Conservation (phyloP, 2,797 vertebrate genomes). For the Gymnothorax javanicus region DNA sequence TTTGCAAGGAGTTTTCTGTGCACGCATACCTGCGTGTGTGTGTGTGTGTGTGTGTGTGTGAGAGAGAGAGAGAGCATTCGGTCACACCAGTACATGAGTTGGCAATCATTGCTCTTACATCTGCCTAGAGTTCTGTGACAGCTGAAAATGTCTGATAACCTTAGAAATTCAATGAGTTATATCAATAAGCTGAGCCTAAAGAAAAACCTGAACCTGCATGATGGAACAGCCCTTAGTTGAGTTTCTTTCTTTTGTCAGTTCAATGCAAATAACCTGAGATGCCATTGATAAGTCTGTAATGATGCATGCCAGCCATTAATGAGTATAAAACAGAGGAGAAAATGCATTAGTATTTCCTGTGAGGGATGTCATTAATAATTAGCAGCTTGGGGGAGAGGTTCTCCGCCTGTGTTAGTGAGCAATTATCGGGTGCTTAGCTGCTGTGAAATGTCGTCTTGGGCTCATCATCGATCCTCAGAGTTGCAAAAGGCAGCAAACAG, state of each 20-base stretch:
- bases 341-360: conserved; percentile 26
- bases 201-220: not conserved
- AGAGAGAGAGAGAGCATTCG: not conserved
- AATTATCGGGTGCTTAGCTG: conserved; percentile 24
- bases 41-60: not conserved
- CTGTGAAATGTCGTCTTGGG: not conserved
- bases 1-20: not conserved
- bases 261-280: conserved; percentile 19
- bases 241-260: conserved; percentile 17
- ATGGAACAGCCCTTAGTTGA: not conserved
- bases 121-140: conserved; percentile 13
- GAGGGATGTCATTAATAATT: conserved; percentile 30
- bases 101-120: conserved; percentile 16
- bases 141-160: not conserved
- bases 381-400: conserved; percentile 15
- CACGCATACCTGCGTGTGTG: not conserved
- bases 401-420: not conserved
- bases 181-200: not conserved
- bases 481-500: not conserved
- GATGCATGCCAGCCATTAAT: conserved; percentile 27
- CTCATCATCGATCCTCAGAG: conserved; percentile 3
- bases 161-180: conserved; percentile 2
- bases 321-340: not conserved
- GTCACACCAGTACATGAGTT: not conserved
- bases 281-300: conserved; percentile 29